phyloP scores from a whole-genome alignment of 1,140 invertebrate species.

The Mercenaria mercenaria region DNA sequence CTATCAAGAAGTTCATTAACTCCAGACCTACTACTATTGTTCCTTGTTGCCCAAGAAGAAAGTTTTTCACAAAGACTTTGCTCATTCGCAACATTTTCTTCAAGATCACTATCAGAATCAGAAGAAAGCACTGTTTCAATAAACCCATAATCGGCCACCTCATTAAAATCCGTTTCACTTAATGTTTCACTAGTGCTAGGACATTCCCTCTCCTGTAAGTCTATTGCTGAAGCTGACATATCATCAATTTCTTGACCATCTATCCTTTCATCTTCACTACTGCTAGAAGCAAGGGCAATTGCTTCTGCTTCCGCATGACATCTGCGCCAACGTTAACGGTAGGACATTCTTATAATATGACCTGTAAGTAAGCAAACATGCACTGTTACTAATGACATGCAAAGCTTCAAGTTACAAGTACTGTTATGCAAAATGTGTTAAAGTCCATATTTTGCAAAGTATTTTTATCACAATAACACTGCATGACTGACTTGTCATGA shows the following conservation, averaged over 20 bases:
- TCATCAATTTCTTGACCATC: neutral
- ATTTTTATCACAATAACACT: too few relatives aligned
- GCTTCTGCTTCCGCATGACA: neutral
- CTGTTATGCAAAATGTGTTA: too few relatives aligned
- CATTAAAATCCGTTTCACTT: neutral
- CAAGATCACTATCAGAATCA: neutral
- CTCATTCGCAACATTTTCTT: neutral
- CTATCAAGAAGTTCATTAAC: neutral
- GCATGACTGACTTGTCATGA: too few relatives aligned
- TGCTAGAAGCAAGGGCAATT: neutral
- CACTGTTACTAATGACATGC: too few relatives aligned
- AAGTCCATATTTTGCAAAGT: too few relatives aligned
- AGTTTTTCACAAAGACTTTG: neutral
- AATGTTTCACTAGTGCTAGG: neutral
- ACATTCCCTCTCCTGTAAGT: neutral
- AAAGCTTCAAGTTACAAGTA: too few relatives aligned
- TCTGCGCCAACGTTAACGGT: too few relatives aligned
- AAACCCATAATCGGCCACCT: neutral
- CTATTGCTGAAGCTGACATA: neutral
- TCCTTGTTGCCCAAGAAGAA: neutral
- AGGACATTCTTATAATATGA: too few relatives aligned
- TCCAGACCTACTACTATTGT: neutral
- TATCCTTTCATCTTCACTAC: neutral
- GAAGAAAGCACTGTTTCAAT: neutral
- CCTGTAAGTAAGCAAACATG: too few relatives aligned